Base-by-base conservation (phyloP, 2,113 vertebrate genomes). In the Rhegmatorhina hoffmannsi region DNA sequence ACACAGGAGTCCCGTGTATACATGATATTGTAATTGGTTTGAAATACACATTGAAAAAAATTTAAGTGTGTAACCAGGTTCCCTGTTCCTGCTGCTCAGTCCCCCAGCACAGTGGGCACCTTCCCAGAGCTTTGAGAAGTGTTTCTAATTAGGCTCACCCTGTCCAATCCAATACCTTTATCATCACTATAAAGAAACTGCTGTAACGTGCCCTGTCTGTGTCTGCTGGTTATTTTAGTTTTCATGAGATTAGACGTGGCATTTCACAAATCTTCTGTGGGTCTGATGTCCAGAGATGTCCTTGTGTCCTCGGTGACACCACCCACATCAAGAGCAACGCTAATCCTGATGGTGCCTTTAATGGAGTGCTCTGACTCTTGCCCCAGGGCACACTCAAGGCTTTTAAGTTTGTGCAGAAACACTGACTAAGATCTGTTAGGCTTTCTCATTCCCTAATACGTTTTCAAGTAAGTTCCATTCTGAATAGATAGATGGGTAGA, bases 51-150 rank as follows among this genome's bases (percentile, higher is more conserved):
- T 84, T 83, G 90, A 70, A 95, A 84, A 94, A 90, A 89, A 46
- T 3, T 1, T 18, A 77, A 83, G 78, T 58, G 43, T 84, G 63
- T 91, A 92, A 86, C 84, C 63, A 91, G 56, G 53, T 94, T 96
- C 87, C 56, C 93, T 69, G 78, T 96, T 93, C 80, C 91, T 87
- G 84, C 59, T 13, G 73, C 67, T 34, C 12, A 19, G 85, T 96
- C 91, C 68, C 95, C 79, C 23, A 69, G 92, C 96, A 84, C 95
- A 97, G 92, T 96, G 80, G 94, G 96, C 94, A 87, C 80, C 95
- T 84, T 93, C 74, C 95, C 84, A 94, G 90, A 92, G 87, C 84
- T 79, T 89, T 90, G 82, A 74, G 58, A 92, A 95, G 86, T 96
- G 79, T 95, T 91, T 95, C 89, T 95, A 75, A 94, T 97, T 97